Base-by-base conservation (phyloP, 1,140 invertebrate genomes). In the Drosophila erecta region DNA sequence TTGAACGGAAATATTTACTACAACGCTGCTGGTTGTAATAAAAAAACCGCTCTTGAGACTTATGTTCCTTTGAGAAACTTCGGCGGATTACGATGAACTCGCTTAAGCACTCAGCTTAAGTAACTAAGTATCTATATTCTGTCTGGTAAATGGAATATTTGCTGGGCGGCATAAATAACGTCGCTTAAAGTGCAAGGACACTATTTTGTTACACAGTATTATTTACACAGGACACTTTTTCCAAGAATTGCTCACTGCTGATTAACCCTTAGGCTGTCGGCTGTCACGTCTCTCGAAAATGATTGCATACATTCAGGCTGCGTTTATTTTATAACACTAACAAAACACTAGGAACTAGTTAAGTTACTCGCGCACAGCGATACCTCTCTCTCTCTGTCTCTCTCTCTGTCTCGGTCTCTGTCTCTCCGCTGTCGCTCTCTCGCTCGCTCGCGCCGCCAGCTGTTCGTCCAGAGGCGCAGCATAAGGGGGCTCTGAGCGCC, bases 1-100 rank as follows among this genome's bases (percentile, higher is more conserved):
- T 71, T 66, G 69, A 66, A 66, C 40, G 69, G 20, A 73, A 75
- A 64, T 56, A 38, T 71, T 56, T 43, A 53, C 11, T 33, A 1
- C 1, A 2, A 10, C 4, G n/a, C 8, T n/a, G 46, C 8, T 17
- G 8, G 46, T 15, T 27, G 11, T 38, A 60, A 17, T 15, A 17
- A 24, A 14, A 1, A 27, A 14, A n/a, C 1, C 17, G 8, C 15
- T 5, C 11, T 20, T 4, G 44, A 47, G 7, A 38, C 24, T 27
- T 33, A 17, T 6, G 17, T 15, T 11, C n/a, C 10, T 12, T 10
- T 17, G 2, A 27, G n/a, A 11, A 11, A 27, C 41, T 24, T 24
- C 7, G 10, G 4, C 3, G 41, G 17, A 20, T 20, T 5, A 11
- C 15, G 41, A 44, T 20, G 11, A 12, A 20, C 17, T 2, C 15